Conservation (phyloP, 2,888 invertebrate genomes). For the Epistrophe eligans region DNA sequence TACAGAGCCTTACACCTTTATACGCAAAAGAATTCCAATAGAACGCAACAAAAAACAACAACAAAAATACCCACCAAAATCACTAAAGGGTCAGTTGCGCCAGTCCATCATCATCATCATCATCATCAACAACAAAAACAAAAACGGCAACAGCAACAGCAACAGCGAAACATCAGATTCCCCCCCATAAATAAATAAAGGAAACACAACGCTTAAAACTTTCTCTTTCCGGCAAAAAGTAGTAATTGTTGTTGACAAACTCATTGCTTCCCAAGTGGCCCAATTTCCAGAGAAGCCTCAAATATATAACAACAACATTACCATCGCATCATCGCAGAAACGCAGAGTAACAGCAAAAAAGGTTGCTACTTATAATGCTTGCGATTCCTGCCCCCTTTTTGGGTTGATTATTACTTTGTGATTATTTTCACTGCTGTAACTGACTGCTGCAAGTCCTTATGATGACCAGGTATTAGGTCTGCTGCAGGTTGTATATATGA, state of each 20-base stretch:
- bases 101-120: slow-evolving; percentile 61
- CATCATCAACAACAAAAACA: background rate
- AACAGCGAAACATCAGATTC: background rate
- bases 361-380: slow-evolving; percentile 14
- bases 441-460: slow-evolving; percentile 56
- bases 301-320: slow-evolving; percentile 16
- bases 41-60: slow-evolving; percentile 9
- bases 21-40: slow-evolving; percentile 57
- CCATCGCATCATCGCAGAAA: background rate
- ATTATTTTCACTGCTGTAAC: slow-evolving; percentile 50
- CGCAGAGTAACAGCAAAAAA: background rate
- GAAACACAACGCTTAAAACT: slow-evolving; percentile 55
- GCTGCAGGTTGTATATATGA: background rate
- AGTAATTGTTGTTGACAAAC: slow-evolving; percentile 67
- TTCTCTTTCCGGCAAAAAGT: slow-evolving; percentile 65
- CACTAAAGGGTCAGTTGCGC: slow-evolving; percentile 72
- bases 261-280: slow-evolving; percentile 70
- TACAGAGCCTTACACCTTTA: slow-evolving; percentile 44
- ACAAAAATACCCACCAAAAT: slow-evolving; percentile 26
- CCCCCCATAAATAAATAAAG: slow-evolving; percentile 35
- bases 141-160: background rate
- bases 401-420: slow-evolving; percentile 57
- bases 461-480: slow-evolving; percentile 41
- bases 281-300: slow-evolving; percentile 54
- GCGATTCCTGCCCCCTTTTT: slow-evolving; percentile 43